These are phyloP conservation scores for Acleris cristana DNA, from an alignment of 2,888 invertebrate species.

Conservation along the genomic window DNA sequence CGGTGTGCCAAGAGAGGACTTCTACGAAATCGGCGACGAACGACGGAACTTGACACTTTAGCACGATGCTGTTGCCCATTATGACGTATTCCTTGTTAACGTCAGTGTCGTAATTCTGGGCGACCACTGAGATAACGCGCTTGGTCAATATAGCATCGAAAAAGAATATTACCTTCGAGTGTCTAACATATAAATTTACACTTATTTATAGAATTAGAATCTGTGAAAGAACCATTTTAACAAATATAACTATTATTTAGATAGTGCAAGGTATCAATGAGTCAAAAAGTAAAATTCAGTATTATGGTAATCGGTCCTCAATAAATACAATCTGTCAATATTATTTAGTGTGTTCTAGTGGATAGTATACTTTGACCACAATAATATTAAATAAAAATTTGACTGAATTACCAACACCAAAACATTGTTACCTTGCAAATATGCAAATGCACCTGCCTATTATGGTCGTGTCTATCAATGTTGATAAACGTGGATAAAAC, in stretches of 20 bases:
- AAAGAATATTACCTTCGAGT: not conserved
- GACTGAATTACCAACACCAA: too few species aligned
- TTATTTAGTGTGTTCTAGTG: too few species aligned
- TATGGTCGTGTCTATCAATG: too few species aligned
- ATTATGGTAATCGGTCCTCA: not conserved
- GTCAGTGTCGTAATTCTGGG: constrained; percentile 92
- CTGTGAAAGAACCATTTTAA: constrained; percentile 25
- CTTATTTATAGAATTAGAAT: not conserved
- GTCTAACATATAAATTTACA: not conserved
- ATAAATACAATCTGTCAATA: too few species aligned
- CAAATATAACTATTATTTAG: not conserved
- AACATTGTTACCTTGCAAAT: too few species aligned
- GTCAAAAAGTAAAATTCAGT: not conserved
- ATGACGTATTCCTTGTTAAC: constrained; percentile 94
- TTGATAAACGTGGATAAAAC: too few species aligned
- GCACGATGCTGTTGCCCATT: constrained; percentile 90
- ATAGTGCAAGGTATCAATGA: not conserved
- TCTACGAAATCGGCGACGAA: constrained; percentile 94
- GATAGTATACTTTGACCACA: too few species aligned
- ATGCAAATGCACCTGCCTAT: too few species aligned
- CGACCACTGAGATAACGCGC: constrained; percentile 84
- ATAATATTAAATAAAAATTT: too few species aligned
- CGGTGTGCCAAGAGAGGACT: constrained; percentile 91
- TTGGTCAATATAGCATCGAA: constrained; percentile 16
- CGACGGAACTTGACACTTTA: constrained; percentile 93